Evolutionary conservation across 2,113 vertebrate species (phyloP).

Genomic region (Lagenorhynchus albirostris): DNA sequence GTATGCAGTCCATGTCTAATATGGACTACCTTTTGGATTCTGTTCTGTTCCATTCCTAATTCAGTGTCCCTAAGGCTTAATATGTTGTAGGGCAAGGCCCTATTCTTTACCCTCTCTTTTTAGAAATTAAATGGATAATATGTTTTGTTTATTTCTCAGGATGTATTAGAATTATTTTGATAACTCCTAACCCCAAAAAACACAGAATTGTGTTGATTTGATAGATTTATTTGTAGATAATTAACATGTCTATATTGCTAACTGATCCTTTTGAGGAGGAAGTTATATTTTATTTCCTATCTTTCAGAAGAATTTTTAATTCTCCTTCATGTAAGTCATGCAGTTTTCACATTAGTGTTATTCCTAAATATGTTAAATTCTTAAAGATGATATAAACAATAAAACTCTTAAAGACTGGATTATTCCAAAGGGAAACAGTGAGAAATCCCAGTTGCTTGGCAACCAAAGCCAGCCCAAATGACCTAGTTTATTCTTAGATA

Average conservation of each 20-base stretch:
- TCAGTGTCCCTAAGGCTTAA: neutral
- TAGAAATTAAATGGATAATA: neutral
- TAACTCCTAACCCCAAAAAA: neutral
- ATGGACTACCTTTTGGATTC: neutral
- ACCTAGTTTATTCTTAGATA: slow-evolving; percentile 65
- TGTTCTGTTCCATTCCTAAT: neutral
- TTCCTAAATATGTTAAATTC: slow-evolving; percentile 52
- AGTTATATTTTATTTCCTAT: slow-evolving; percentile 29
- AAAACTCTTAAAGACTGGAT: slow-evolving; percentile 52
- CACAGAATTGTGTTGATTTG: neutral
- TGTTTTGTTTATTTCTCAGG: neutral
- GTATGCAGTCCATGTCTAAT: neutral
- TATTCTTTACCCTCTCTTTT: neutral
- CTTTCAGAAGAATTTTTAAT: slow-evolving; percentile 27
- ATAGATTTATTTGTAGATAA: slow-evolving; percentile 30
- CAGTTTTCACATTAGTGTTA: slow-evolving; percentile 42
- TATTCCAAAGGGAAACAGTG: slow-evolving; percentile 53
- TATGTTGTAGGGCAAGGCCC: too few species aligned
- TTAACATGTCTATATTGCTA: neutral
- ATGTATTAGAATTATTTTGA: slow-evolving; percentile 17
- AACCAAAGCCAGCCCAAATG: slow-evolving; percentile 56
- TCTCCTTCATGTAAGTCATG: slow-evolving; percentile 13
- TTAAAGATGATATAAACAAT: slow-evolving; percentile 36
- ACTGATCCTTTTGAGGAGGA: neutral
- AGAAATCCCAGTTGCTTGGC: slow-evolving; percentile 65